Evolutionary conservation across 2,797 vertebrate species (phyloP).

Genomic region (Scyliorhinus canicula): DNA sequence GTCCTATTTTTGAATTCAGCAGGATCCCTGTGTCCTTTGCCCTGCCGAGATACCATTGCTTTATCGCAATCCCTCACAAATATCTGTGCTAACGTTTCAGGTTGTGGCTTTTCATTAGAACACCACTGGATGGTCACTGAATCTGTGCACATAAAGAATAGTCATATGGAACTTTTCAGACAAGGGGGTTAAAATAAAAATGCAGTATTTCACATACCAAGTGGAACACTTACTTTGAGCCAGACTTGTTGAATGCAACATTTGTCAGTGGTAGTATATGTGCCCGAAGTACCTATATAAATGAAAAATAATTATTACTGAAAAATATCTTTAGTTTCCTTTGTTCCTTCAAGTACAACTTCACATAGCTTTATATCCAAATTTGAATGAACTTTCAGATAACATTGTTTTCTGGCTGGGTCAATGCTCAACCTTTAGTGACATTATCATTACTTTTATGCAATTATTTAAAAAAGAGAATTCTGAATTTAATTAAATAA

Average conservation of each 20-base stretch:
- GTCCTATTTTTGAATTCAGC: neutral
- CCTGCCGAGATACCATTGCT: neutral
- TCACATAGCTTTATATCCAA: neutral
- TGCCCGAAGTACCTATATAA: constrained; percentile 73
- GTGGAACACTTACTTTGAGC: constrained; percentile 72
- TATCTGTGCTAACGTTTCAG: neutral
- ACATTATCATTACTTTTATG: neutral
- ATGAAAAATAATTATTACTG: constrained; percentile 9
- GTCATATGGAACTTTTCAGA: neutral
- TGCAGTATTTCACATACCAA: neutral
- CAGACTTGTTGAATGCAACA: constrained; percentile 95
- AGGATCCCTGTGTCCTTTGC: neutral
- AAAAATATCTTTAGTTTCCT: neutral
- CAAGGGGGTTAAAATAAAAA: neutral
- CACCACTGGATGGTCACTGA: neutral
- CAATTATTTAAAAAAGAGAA: neutral
- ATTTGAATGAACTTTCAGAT: neutral
- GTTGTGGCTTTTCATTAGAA: neutral
- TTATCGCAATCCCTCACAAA: neutral
- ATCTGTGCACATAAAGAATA: neutral
- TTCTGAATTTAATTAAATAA: neutral
- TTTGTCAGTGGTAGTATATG: constrained; percentile 89
- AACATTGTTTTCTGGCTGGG: neutral
- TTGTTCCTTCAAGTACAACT: neutral
- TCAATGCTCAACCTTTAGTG: neutral